Evolutionary conservation across 2,797 vertebrate species (phyloP).

Genomic region (Numenius phaeopus): DNA sequence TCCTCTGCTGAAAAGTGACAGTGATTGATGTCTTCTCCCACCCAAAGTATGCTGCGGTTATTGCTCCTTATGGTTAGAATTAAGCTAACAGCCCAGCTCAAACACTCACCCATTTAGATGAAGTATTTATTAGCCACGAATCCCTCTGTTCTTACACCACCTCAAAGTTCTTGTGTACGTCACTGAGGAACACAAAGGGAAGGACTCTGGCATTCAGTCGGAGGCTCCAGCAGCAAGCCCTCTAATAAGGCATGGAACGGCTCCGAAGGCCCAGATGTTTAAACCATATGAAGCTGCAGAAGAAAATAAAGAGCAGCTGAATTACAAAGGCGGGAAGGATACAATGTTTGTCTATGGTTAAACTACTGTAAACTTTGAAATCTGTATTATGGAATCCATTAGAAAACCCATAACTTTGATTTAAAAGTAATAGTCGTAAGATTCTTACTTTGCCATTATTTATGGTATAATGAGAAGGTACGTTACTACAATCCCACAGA

Average conservation of each 20-base stretch:
- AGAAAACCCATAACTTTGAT: conserved; percentile 61
- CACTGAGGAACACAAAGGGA: conserved; percentile 50
- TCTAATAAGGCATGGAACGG: conserved; percentile 46
- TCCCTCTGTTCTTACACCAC: conserved; percentile 72
- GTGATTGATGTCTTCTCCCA: conserved; percentile 64
- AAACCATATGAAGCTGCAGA: conserved; percentile 56
- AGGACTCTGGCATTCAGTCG: conserved; percentile 29
- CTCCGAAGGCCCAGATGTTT: conserved; percentile 69
- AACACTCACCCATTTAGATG: conserved; percentile 61
- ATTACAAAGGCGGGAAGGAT: conserved; percentile 48
- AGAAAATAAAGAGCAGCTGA: conserved; percentile 70
- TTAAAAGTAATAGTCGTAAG: conserved; percentile 38
- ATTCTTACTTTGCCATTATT: conserved; percentile 25
- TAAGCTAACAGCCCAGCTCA: conserved; percentile 63
- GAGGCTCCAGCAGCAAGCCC: conserved; percentile 51
- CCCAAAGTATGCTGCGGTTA: conserved; percentile 36
- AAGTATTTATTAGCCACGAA: conserved; percentile 61
- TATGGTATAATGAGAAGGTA: conserved; percentile 41
- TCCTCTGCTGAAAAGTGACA: conserved; percentile 57
- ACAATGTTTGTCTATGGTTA: conserved; percentile 63
- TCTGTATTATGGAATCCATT: conserved; percentile 42
- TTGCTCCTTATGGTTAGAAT: conserved; percentile 64
- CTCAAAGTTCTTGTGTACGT: conserved; percentile 67
- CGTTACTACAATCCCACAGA: neutral
- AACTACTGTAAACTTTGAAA: conserved; percentile 75